A percentile compares a stretch with the other conserved stretches of the same genome.
phyloP scores from a whole-genome alignment of 1,140 invertebrate species.

The Trichonephila clavipes region DNA sequence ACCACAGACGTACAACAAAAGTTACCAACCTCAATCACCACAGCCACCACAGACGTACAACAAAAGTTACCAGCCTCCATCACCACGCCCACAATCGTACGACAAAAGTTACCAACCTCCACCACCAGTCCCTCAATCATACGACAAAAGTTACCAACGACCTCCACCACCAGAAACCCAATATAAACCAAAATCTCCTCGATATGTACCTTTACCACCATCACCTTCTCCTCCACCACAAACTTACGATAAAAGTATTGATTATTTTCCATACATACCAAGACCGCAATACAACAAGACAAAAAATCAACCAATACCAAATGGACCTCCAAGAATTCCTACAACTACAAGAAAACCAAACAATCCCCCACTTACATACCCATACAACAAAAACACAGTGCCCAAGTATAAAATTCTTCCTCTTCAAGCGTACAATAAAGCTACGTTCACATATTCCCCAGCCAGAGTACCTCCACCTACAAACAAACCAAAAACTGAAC shows the following conservation, averaged over 20 bases:
- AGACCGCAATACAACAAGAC: background rate
- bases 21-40: background rate
- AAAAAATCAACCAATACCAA: background rate
- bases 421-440: slow-evolving; percentile 38
- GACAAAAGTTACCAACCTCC: background rate
- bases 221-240: background rate
- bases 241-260: background rate
- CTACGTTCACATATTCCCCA: background rate
- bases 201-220: background rate
- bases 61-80: background rate
- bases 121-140: background rate
- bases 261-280: background rate
- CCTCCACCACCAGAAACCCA: background rate
- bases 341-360: background rate
- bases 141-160: background rate
- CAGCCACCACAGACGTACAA: background rate
- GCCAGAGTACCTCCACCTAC: background rate
- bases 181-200: background rate
- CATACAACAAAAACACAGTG: background rate
- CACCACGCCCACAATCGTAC: background rate
- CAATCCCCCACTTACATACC: background rate
- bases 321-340: background rate
- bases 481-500: background rate
- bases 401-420: slow-evolving; percentile 28
- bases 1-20: background rate